Conservation (phyloP, 2,797 vertebrate genomes). For the Erithacus rubecula region DNA sequence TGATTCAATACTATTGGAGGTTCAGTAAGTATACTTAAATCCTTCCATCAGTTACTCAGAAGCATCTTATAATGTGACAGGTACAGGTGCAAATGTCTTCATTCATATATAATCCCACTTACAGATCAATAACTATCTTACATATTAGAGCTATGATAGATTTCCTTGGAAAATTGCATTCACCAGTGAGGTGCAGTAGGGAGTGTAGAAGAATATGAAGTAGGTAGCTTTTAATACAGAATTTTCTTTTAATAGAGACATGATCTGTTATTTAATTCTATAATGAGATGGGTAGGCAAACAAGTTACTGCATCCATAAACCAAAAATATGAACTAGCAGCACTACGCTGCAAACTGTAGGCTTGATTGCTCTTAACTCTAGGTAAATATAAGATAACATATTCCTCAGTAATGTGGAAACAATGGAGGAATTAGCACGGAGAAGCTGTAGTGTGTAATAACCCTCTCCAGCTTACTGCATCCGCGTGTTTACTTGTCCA, state of each 20-base stretch:
- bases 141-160: background rate
- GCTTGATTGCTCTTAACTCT: background rate
- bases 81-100: background rate
- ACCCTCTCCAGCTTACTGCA: background rate
- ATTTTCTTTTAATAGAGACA: background rate
- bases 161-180: conserved; percentile 3
- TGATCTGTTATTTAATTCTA: background rate
- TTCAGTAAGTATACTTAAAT: background rate
- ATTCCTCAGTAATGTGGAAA: background rate
- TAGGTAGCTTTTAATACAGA: background rate
- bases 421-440: background rate
- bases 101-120: background rate
- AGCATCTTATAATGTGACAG: background rate
- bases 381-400: background rate
- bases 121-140: conserved; percentile 7
- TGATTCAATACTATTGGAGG: background rate
- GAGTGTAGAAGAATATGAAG: background rate
- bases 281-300: background rate
- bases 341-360: background rate
- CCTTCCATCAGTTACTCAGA: background rate
- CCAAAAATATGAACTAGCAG: background rate
- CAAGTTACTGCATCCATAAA: background rate
- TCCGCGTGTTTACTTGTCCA: background rate
- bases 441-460: background rate
- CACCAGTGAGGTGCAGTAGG: background rate